Conservation (phyloP, 2,888 invertebrate genomes). For the Agrotis segetum region DNA sequence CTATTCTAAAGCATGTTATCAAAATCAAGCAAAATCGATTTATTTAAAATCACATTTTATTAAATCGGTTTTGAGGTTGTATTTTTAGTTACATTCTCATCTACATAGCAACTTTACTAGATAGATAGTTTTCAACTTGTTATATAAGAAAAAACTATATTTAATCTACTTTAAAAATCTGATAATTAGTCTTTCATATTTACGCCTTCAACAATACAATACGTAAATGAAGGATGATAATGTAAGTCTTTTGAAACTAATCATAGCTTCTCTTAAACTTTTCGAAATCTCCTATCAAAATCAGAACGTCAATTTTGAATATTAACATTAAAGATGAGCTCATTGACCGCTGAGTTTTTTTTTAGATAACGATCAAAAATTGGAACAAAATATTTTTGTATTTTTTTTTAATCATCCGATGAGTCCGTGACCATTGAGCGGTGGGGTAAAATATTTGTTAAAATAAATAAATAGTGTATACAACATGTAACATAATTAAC, state of each 20-base stretch:
- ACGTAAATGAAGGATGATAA: constrained; percentile 23
- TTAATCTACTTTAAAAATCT: constrained; percentile 24
- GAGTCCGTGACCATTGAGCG: no score
- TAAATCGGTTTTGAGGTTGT: no score
- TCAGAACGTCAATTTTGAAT: constrained; percentile 12
- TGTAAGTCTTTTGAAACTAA: constrained; percentile 16
- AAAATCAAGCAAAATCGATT: no score
- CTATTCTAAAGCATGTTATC: no score
- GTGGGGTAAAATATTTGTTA: no score
- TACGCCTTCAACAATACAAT: constrained; percentile 17
- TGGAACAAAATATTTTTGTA: not conserved
- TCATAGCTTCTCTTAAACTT: constrained; percentile 39
- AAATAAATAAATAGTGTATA: no score
- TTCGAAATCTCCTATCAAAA: constrained; percentile 13
- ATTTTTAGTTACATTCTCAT: no score
- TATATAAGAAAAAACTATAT: constrained; percentile 13
- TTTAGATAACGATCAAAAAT: not conserved
- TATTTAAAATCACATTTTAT: no score
- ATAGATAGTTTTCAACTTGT: no score
- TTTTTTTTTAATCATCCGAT: no score
- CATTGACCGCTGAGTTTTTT: no score
- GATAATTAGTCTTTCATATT: constrained; percentile 19
- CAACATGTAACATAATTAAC: no score
- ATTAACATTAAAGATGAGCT: constrained; percentile 11
- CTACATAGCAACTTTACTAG: not conserved